Evolutionary conservation across 2,797 vertebrate species (phyloP).

Genomic region (Rhinogobio ventralis): DNA sequence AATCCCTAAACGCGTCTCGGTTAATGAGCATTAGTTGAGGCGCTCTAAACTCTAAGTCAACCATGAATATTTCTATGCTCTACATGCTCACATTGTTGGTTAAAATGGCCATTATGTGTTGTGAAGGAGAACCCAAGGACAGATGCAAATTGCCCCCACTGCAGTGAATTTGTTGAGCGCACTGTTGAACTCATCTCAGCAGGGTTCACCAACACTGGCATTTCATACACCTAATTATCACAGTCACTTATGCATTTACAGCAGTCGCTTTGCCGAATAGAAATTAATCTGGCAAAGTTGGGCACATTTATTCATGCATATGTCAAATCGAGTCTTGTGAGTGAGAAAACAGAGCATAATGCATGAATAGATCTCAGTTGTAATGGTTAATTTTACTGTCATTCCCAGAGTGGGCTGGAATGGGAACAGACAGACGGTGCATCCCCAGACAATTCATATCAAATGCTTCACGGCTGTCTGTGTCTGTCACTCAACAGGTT

Average conservation of each 20-base stretch:
- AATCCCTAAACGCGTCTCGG: not conserved
- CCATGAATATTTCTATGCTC: not conserved
- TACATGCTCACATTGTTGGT: slow-evolving; percentile 14
- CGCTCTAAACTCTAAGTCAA: not conserved
- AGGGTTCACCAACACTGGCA: not conserved
- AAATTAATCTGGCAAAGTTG: not conserved
- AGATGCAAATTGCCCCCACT: slow-evolving; percentile 58
- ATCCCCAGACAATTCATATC: not conserved
- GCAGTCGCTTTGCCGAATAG: not conserved
- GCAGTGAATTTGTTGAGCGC: slow-evolving; percentile 23
- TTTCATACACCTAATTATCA: not conserved
- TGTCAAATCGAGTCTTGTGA: not conserved
- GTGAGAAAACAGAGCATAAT: not conserved
- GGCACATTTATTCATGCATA: not conserved
- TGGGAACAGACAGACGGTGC: not conserved
- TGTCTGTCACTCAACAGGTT: slow-evolving; percentile 10
- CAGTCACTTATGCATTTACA: slow-evolving; percentile 9
- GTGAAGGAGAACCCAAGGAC: slow-evolving; percentile 81
- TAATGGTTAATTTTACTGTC: not conserved
- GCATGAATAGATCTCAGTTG: not conserved
- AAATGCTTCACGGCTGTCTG: not conserved
- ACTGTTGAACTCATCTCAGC: slow-evolving; percentile 32
- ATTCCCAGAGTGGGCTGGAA: not conserved
- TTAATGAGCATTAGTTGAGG: not conserved
- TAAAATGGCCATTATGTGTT: slow-evolving; percentile 44